Percentiles rank a stretch among this genome's conserved stretches.
Conservation (phyloP, 2,888 invertebrate species). For the Metalampra italica region DNA sequence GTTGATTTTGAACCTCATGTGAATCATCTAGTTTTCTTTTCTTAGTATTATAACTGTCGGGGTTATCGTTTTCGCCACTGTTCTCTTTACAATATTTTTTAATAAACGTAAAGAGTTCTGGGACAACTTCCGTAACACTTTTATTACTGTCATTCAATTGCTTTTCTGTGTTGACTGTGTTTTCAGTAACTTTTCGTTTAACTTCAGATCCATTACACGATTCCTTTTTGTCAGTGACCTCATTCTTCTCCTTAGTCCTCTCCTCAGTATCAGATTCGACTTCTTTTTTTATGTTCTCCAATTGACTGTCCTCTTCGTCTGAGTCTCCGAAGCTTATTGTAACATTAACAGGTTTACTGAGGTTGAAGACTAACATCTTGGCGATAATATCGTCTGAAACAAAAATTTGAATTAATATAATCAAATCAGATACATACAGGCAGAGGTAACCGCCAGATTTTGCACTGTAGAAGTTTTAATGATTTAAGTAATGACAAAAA, state of each 20-base stretch:
- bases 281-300: neutral
- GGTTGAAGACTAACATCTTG: slow-evolving; percentile 32
- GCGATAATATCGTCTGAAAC: neutral
- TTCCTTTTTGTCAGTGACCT: neutral
- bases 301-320: slow-evolving; percentile 20
- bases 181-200: neutral
- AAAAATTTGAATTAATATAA: neutral
- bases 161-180: neutral
- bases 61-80: too few relatives aligned
- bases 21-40: too few relatives aligned
- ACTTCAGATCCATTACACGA: neutral
- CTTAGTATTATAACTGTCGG: too few relatives aligned
- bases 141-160: neutral
- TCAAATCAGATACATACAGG: too few relatives aligned
- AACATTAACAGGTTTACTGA: slow-evolving; percentile 27
- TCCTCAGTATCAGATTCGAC: neutral
- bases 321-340: slow-evolving; percentile 31
- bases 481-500: neutral
- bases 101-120: too few relatives aligned
- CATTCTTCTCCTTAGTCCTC: neutral
- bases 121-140: neutral
- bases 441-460: neutral
- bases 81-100: too few relatives aligned
- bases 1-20: neutral
- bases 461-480: neutral